Conservation (phyloP, 2,113 vertebrate genomes). For the Anguilla japonica region DNA sequence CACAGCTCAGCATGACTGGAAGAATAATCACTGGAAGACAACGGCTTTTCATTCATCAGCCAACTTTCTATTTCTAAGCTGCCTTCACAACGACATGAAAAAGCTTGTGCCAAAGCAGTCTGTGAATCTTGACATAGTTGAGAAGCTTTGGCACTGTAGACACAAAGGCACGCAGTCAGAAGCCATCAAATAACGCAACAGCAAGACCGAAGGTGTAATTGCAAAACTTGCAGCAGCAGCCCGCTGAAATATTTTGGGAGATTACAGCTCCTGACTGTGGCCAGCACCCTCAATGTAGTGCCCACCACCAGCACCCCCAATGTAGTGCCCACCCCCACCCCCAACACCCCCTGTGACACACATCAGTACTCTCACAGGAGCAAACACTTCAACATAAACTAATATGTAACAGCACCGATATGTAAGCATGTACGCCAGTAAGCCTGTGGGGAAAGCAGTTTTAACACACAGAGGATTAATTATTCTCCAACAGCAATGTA, state of each 20-base stretch:
- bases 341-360: slow-evolving; percentile 14
- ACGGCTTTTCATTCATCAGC: neutral
- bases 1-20: neutral
- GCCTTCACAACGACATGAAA: neutral
- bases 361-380: slow-evolving; percentile 14
- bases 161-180: neutral
- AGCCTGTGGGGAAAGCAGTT: slow-evolving; percentile 43
- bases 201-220: neutral
- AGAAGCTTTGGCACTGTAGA: neutral
- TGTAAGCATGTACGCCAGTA: slow-evolving; percentile 37
- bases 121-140: neutral
- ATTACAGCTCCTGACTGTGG: neutral
- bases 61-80: neutral
- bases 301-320: neutral
- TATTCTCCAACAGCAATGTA: slow-evolving; percentile 21
- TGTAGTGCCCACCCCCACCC: neutral
- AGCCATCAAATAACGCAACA: neutral
- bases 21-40: neutral
- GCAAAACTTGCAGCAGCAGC: neutral
- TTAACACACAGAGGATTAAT: slow-evolving; percentile 40
- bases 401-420: too few relatives aligned
- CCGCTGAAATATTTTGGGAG: neutral
- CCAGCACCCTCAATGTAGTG: neutral
- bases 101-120: neutral
- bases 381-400: slow-evolving; percentile 18